phyloP scores from a whole-genome alignment of 2,888 invertebrate species.

The Frankliniella intonsa region DNA sequence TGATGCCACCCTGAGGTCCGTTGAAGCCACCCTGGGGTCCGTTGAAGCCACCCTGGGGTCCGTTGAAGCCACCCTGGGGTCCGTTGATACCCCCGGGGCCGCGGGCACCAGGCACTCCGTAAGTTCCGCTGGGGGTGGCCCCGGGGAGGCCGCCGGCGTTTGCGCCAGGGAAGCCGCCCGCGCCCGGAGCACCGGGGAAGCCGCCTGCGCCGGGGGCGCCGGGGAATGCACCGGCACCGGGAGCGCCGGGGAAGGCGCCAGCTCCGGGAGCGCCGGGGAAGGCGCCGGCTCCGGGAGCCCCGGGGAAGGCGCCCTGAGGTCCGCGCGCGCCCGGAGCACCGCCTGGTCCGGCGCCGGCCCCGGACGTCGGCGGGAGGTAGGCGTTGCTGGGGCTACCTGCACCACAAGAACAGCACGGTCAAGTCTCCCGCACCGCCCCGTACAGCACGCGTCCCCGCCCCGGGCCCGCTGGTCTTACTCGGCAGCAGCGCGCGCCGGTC shows the following conservation, averaged over 20 bases:
- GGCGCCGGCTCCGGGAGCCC: not conserved
- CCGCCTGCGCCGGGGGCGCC: not conserved
- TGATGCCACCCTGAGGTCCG: too few species aligned
- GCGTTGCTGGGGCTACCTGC: conserved; percentile 16
- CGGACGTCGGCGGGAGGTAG: not conserved
- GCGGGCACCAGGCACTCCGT: not conserved
- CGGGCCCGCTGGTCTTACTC: not conserved
- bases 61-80: too few species aligned
- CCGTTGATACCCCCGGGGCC: not conserved
- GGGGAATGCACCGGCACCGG: not conserved
- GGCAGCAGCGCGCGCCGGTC: not conserved
- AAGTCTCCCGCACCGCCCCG: too few species aligned
- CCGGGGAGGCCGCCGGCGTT: not conserved
- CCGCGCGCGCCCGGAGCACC: not conserved
- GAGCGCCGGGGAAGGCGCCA: not conserved
- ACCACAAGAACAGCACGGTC: not conserved
- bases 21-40: too few species aligned
- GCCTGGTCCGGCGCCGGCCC: not conserved
- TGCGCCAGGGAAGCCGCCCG: not conserved
- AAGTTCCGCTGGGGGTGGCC: not conserved
- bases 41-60: too few species aligned
- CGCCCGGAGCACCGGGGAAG: not conserved
- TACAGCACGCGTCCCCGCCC: too few species aligned
- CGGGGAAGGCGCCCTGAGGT: conserved; percentile 2
- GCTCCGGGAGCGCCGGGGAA: not conserved